Evolutionary conservation across 2,113 vertebrate species (phyloP), one percentile per base, ranked within the genome.

Genomic region (Sander vitreus): DNA sequence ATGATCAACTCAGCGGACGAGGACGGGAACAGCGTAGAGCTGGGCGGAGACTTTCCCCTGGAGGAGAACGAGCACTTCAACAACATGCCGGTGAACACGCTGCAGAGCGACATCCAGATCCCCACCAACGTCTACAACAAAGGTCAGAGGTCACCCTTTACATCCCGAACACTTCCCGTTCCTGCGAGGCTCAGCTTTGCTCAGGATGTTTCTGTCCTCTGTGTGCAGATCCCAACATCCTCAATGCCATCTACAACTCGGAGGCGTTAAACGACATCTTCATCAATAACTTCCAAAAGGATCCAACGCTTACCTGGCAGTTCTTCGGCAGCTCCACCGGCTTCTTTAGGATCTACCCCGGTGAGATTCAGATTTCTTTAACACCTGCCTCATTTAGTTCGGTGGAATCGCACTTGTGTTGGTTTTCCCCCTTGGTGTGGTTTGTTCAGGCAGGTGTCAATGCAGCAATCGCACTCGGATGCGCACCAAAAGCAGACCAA

Each of bases 101-200:
- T 95, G 43, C 94, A 95, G 91, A 99, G 98, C 71, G 94, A 95
- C 58, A 97, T 99, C 86, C 98, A 99, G 92, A 85, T 99, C 48
- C 98, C 98, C 63, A 99, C 98, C 74, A 99, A 99, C 0, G 97
- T 99, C 87, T 99, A 98, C 94, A 99, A 99, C 94, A 97, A 97
- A 98, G 98, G 98, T 99, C 88, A 73, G 74, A 33, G 12, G 39
- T 30, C 53, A 5, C 5, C n/a, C 36, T 60, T 6, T 25, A 10
- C 7, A 12, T 3, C 39, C 43, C 1, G 19, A 4, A n/a, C 9
- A 6, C 4, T 1, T 6, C 8, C 39, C 39, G 39, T 43, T 14
- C 54, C 54, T 48, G 54, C 25, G 3, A 47, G 57, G 25, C 2
- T 51, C 0, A 1, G 25, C 58, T 25, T 12, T 30, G 36, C n/a